phyloP scores from a whole-genome alignment of 2,888 invertebrate genomes.

The Meteorus colon region DNA sequence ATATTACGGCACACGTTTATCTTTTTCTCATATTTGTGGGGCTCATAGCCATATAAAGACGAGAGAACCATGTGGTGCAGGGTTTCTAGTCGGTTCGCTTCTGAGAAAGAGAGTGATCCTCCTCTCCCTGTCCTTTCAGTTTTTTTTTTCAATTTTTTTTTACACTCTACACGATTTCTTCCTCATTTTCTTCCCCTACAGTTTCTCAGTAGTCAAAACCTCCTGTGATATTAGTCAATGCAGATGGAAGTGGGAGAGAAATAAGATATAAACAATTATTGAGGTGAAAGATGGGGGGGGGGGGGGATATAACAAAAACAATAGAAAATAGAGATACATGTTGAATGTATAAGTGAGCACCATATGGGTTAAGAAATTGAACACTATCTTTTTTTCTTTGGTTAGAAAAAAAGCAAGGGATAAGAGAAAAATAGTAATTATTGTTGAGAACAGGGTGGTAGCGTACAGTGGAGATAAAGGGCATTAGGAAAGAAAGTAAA shows the following conservation, averaged over 20 bases:
- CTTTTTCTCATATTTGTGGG: conserved; percentile 47
- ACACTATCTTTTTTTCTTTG: conserved; percentile 49
- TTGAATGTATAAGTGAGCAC: conserved; percentile 47
- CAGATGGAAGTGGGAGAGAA: background rate
- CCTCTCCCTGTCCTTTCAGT: background rate
- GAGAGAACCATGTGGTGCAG: conserved; percentile 54
- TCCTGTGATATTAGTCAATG: conserved; percentile 45
- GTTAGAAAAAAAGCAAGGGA: background rate
- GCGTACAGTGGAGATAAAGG: background rate
- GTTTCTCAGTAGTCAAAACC: conserved; percentile 30
- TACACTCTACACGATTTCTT: conserved; percentile 9
- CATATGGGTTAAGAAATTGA: conserved; percentile 67
- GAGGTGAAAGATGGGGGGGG: background rate
- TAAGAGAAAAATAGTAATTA: background rate
- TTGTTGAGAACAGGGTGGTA: background rate
- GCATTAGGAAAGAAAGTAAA: conserved; percentile 24
- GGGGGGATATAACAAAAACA: background rate
- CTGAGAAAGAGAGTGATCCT: conserved; percentile 57
- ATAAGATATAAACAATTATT: background rate
- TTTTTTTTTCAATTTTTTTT: conserved; percentile 19
- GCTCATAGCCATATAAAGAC: conserved; percentile 41
- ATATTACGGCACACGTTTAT: conserved; percentile 43
- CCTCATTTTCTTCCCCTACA: conserved; percentile 34
- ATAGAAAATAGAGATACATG: background rate
- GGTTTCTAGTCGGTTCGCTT: conserved; percentile 53